A percentile compares a stretch with the other conserved stretches of the same genome.
Evolutionary conservation across 2,113 vertebrate genomes (phyloP).

Genomic region (Pseudolaguvia tuberculata): DNA sequence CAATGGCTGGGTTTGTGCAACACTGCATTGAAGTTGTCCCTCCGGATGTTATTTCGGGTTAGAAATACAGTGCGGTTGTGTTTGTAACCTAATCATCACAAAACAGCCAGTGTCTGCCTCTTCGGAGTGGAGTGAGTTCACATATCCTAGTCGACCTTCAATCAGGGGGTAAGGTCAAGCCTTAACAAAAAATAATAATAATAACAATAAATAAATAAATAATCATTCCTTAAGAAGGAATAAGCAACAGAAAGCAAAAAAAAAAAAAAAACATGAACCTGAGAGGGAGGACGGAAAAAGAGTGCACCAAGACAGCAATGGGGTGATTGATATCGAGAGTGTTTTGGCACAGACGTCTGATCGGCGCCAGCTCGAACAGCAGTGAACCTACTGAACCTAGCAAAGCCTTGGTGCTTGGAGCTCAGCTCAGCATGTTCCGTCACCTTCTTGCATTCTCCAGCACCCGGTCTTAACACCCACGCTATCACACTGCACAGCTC

Average conservation of each 20-base stretch:
- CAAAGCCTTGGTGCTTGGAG: background rate
- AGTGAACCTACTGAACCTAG: conserved; percentile 47
- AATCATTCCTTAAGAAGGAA: background rate
- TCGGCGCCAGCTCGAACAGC: conserved; percentile 45
- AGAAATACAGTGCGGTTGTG: conserved; percentile 30
- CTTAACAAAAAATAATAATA: background rate
- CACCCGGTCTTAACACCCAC: conserved; percentile 5
- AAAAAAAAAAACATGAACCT: background rate
- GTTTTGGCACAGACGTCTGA: conserved; percentile 39
- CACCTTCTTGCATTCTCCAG: background rate
- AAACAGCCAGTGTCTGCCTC: conserved; percentile 36
- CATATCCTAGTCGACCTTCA: conserved; percentile 9
- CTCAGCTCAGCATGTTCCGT: background rate
- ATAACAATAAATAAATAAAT: no score
- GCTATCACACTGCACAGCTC: background rate
- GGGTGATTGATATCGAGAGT: conserved; percentile 45
- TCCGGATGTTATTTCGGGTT: conserved; percentile 39
- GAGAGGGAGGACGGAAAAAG: background rate
- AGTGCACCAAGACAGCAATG: conserved; percentile 18
- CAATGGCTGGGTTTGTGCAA: conserved; percentile 42
- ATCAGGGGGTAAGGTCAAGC: background rate
- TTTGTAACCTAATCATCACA: conserved; percentile 31
- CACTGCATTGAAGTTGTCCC: conserved; percentile 40
- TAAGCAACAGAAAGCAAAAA: background rate
- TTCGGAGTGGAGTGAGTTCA: conserved; percentile 18